Base-by-base conservation (phyloP, 2,113 vertebrate genomes). In the Mesitornis unicolor region DNA sequence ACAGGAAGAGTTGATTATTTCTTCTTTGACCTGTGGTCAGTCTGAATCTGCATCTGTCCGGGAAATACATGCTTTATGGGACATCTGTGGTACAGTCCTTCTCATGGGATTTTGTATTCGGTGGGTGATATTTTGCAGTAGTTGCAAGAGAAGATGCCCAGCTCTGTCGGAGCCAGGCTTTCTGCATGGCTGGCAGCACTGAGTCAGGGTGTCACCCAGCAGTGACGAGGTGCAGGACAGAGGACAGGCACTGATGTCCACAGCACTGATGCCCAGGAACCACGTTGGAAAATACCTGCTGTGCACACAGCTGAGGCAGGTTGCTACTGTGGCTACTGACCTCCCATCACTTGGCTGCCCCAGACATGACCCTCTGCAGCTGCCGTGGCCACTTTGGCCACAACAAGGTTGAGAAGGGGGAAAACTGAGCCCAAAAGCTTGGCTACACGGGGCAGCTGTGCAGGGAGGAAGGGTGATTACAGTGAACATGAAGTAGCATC, bases 71-170 rank as follows among this genome's bases (percentile, higher is more conserved):
- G 12, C 12, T 64, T 35, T 33, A 50, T 13, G 3, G 5, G 11
- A 31, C 13, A 73, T 17, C 4, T 6, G 15, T 5, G 20, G 33
- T 40, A 69, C 4, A 1, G 7, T 64, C 26, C 11, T 48, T 54
- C 26, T 50, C 18, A 35, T 40, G 15, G n/a, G 18, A 35, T 65
- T 56, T 51, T 65, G 24, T 43, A 26, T 40, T 16, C 1, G 1
- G 16, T 20, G 19, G 4, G 9, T 68, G 33, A 28, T 0, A 1
- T 33, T 83, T 79, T 51, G 40, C 2, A 0, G n/a, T 16, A 0
- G 0, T 26, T 87, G 17, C 35, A 63, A 11, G 13, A 13, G 48
- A 40, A 87, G 36, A n/a, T 28, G 31, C 15, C 22, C 0, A 0
- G 20, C 50, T 33, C 45, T 57, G 16, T 22, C 51, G 26, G 8